A percentile compares a stretch with the other conserved stretches of the same genome.
These are phyloP conservation scores for Leptoteleia sp. DNA, from an alignment of 1,140 invertebrate genomes.

Conservation along the genomic window DNA sequence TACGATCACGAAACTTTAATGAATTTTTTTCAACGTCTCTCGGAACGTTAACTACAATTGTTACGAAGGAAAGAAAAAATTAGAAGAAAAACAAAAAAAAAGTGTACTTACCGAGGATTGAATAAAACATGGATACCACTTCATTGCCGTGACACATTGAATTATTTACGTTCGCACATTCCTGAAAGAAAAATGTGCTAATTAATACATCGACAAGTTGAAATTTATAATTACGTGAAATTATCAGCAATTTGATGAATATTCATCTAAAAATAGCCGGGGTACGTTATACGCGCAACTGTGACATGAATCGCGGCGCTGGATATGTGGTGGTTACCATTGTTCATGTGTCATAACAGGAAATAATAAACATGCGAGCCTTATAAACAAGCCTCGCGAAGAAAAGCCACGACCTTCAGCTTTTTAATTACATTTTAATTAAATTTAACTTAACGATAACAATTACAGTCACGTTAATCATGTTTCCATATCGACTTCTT, in stretches of 20 bases:
- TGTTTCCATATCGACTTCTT: too few species aligned
- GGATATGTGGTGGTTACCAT: constrained; percentile 32
- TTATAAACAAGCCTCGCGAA: constrained; percentile 30
- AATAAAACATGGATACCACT: too few species aligned
- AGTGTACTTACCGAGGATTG: too few species aligned
- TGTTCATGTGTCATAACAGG: constrained; percentile 53
- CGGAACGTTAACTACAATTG: too few species aligned
- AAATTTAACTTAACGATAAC: background rate
- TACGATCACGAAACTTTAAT: too few species aligned
- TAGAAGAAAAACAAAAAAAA: too few species aligned
- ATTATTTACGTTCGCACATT: constrained; percentile 23
- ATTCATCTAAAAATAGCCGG: constrained; percentile 46
- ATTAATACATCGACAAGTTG: constrained; percentile 16
- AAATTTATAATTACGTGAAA: constrained; percentile 41
- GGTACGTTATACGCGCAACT: constrained; percentile 22
- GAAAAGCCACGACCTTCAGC: constrained; percentile 25
- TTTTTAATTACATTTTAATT: background rate
- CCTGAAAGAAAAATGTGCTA: constrained; percentile 33
- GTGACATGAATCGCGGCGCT: constrained; percentile 30
- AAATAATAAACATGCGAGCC: constrained; percentile 47
- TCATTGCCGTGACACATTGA: constrained; percentile 2
- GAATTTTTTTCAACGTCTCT: too few species aligned
- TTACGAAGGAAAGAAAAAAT: too few species aligned
- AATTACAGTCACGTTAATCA: too few species aligned
- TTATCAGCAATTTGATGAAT: constrained; percentile 40